A percentile compares a stretch with the other conserved stretches of the same genome.
Evolutionary conservation across 2,888 invertebrate species (phyloP).

Genomic region (Drosophila vallismaia): DNA sequence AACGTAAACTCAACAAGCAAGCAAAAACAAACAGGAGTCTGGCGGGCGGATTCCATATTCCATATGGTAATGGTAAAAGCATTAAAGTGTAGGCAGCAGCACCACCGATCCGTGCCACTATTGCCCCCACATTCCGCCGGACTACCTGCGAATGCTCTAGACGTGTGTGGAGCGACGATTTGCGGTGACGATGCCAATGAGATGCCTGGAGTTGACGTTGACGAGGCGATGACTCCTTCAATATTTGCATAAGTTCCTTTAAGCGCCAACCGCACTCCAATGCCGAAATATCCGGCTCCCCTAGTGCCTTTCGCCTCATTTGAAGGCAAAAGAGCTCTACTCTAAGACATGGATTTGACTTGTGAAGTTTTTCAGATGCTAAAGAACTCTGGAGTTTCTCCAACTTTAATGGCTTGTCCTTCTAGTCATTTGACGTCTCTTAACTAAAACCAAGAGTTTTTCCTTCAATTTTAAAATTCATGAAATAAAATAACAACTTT

Average conservation of each 20-base stretch:
- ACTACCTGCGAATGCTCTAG: slow-evolving; percentile 41
- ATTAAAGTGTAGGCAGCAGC: slow-evolving; percentile 66
- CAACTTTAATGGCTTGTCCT: no score
- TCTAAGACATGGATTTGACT: not conserved
- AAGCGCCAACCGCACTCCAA: slow-evolving; percentile 53
- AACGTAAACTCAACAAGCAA: slow-evolving; percentile 76
- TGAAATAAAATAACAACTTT: not conserved
- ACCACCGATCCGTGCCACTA: slow-evolving; percentile 21
- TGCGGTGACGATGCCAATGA: slow-evolving; percentile 62
- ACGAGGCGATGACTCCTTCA: slow-evolving; percentile 60
- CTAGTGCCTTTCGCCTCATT: slow-evolving; percentile 58
- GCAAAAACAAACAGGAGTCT: slow-evolving; percentile 40
- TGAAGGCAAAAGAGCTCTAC: slow-evolving; percentile 8
- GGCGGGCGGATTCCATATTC: slow-evolving; percentile 26
- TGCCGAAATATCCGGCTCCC: slow-evolving; percentile 50
- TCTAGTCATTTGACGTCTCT: no score
- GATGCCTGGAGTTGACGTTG: slow-evolving; percentile 44
- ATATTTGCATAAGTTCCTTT: slow-evolving; percentile 78
- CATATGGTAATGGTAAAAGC: slow-evolving; percentile 77
- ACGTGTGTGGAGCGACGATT: slow-evolving; percentile 68
- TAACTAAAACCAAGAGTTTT: no score
- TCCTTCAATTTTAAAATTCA: no score
- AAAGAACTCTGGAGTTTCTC: not conserved
- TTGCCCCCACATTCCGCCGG: not conserved
- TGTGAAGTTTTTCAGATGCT: slow-evolving; percentile 1